phyloP scores from a whole-genome alignment of 1,140 invertebrate genomes.

The Megathymus violae region DNA sequence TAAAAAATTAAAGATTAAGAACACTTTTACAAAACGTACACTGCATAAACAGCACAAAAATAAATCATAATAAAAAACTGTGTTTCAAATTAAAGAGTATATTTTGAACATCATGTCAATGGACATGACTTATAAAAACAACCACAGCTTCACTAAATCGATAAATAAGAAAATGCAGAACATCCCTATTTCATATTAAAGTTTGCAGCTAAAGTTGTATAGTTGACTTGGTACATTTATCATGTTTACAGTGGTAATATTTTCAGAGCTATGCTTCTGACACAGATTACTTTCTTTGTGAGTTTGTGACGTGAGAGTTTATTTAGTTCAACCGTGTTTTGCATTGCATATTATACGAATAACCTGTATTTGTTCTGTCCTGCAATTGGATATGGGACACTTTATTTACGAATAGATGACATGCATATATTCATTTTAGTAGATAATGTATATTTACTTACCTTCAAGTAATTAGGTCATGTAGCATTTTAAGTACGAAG shows the following conservation, averaged over 20 bases:
- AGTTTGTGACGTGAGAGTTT: constrained; percentile 52
- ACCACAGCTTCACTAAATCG: not conserved
- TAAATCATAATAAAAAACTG: too few relatives aligned
- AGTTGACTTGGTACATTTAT: constrained; percentile 53
- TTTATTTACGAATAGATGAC: constrained; percentile 4
- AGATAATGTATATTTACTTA: too few relatives aligned
- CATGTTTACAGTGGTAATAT: constrained; percentile 68
- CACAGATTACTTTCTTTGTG: constrained; percentile 70
- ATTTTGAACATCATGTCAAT: too few relatives aligned
- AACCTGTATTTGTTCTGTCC: constrained; percentile 25
- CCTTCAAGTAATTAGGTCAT: too few relatives aligned
- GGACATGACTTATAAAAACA: not conserved
- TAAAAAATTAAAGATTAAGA: too few relatives aligned
- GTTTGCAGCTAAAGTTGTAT: constrained; percentile 61
- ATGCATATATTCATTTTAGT: not conserved
- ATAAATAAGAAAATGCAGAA: constrained; percentile 5
- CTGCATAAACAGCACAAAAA: too few relatives aligned
- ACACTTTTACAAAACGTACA: too few relatives aligned
- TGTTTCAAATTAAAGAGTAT: too few relatives aligned
- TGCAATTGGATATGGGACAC: not conserved
- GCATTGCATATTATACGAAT: constrained; percentile 45
- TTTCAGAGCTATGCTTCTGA: constrained; percentile 67
- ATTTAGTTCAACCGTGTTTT: constrained; percentile 50
- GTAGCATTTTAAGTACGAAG: too few relatives aligned
- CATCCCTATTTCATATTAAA: constrained; percentile 48